Percentiles rank a stretch among this genome's conserved stretches.
Conservation (phyloP, 2,113 vertebrate genomes). For the Myotis brandtii region DNA sequence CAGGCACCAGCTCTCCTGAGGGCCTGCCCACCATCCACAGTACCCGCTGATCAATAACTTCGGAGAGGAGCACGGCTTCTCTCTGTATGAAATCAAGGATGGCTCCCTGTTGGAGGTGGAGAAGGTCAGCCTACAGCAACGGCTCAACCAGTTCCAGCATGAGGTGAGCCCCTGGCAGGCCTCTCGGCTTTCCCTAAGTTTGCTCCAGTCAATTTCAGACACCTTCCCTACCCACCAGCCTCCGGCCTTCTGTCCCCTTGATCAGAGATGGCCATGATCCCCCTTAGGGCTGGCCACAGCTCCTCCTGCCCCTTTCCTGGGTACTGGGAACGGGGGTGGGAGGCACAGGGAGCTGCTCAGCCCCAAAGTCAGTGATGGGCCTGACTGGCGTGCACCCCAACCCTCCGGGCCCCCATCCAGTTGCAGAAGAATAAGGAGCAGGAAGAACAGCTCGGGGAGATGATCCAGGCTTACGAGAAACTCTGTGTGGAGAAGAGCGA, state of each 20-base stretch:
- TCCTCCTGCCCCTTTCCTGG: background rate
- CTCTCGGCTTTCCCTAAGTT: background rate
- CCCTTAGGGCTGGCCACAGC: background rate
- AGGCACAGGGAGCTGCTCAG: background rate
- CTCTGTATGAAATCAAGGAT: slow-evolving; percentile 93
- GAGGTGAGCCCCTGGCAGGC: slow-evolving; percentile 88
- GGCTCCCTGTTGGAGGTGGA: slow-evolving; percentile 95
- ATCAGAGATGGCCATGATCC: background rate
- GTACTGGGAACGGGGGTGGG: background rate
- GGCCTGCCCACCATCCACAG: slow-evolving; percentile 81
- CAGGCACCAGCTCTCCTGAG: background rate
- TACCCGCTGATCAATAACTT: slow-evolving; percentile 96
- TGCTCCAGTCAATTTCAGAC: background rate
- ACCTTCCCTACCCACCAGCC: background rate
- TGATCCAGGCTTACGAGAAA: slow-evolving; percentile 98
- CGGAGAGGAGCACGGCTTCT: slow-evolving; percentile 91
- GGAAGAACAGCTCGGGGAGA: slow-evolving; percentile 97
- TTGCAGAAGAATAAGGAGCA: slow-evolving; percentile 97
- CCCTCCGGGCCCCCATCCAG: slow-evolving; percentile 79
- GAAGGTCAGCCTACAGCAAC: slow-evolving; percentile 94
- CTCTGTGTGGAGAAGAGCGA: slow-evolving; percentile 97
- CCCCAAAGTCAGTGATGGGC: background rate
- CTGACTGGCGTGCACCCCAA: background rate
- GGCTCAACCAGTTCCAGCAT: slow-evolving; percentile 94
- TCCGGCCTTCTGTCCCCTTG: background rate